These are phyloP conservation scores for Chauna torquata DNA, from an alignment of 2,113 vertebrate species.

Conservation along the genomic window DNA sequence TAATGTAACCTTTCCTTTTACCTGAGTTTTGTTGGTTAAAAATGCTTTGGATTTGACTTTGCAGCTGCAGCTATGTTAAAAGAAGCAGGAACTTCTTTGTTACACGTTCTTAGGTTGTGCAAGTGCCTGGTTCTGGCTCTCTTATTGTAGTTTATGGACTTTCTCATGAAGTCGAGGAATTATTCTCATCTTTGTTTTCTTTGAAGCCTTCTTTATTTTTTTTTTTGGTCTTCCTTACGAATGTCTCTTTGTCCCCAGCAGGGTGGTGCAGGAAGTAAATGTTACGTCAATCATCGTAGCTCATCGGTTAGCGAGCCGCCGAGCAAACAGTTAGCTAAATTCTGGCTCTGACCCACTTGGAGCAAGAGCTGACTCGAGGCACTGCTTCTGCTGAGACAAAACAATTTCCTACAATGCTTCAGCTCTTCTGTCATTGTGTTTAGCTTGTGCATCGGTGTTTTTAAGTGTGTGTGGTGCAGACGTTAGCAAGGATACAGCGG, in stretches of 20 bases:
- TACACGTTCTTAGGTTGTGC: rapidly evolving
- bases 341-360: not conserved
- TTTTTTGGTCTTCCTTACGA: not conserved
- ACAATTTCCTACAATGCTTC: not conserved
- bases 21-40: not conserved
- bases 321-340: not conserved
- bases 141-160: not conserved
- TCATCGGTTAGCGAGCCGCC: rapidly evolving
- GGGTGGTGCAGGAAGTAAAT: not conserved
- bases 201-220: not conserved
- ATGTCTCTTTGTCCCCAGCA: not conserved
- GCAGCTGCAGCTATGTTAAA: not conserved
- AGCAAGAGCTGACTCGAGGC: not conserved
- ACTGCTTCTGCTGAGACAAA: not conserved
- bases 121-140: not conserved
- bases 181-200: not conserved
- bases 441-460: not conserved
- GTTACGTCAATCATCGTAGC: not conserved
- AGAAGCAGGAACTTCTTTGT: not conserved
- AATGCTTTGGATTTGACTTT: not conserved
- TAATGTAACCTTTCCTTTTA: not conserved
- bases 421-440: not conserved
- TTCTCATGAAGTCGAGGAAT: not conserved
- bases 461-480: slow-evolving; percentile 48
- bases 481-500: slow-evolving; percentile 5